Percentiles rank a stretch among this genome's conserved stretches.
Evolutionary conservation across 2,797 vertebrate species (phyloP).

Genomic region (Sebastolobus altivelis): DNA sequence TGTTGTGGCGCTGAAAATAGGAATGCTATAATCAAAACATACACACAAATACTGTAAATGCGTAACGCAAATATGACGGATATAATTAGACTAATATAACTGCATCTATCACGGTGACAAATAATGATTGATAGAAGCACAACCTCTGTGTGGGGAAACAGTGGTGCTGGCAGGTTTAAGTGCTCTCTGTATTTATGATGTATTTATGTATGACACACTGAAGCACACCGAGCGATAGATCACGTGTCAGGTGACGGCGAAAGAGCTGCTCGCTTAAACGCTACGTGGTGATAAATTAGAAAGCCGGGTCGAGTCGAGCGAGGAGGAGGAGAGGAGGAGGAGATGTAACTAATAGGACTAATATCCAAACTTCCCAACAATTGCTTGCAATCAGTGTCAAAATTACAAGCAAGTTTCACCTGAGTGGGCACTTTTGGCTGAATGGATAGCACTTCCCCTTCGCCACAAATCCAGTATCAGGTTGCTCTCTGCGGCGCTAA

Average conservation of each 20-base stretch:
- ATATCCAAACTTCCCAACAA: slow-evolving; percentile 33
- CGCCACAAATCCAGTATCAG: slow-evolving; percentile 66
- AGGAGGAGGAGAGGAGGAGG: background rate
- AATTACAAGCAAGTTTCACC: slow-evolving; percentile 65
- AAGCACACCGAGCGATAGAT: slow-evolving; percentile 29
- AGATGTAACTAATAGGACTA: slow-evolving; percentile 8
- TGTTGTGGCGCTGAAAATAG: background rate
- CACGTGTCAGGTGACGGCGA: slow-evolving; percentile 9
- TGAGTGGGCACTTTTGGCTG: slow-evolving; percentile 75
- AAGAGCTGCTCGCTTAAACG: slow-evolving; percentile 29
- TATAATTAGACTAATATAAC: background rate
- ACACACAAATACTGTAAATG: background rate
- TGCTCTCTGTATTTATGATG: slow-evolving; percentile 34
- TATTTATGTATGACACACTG: slow-evolving; percentile 31
- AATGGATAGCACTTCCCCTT: slow-evolving; percentile 63
- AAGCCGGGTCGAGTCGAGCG: slow-evolving; percentile 6
- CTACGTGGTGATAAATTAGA: slow-evolving; percentile 29
- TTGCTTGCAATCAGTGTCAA: slow-evolving; percentile 66
- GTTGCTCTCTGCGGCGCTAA: slow-evolving; percentile 71
- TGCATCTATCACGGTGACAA: background rate
- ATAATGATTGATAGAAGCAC: slow-evolving; percentile 7
- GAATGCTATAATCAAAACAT: background rate
- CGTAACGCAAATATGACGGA: background rate
- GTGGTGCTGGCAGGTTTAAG: background rate
- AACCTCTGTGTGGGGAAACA: slow-evolving; percentile 1